These are phyloP conservation scores for Octomys mimax DNA, from an alignment of 2,797 vertebrate species.

Conservation along the genomic window DNA sequence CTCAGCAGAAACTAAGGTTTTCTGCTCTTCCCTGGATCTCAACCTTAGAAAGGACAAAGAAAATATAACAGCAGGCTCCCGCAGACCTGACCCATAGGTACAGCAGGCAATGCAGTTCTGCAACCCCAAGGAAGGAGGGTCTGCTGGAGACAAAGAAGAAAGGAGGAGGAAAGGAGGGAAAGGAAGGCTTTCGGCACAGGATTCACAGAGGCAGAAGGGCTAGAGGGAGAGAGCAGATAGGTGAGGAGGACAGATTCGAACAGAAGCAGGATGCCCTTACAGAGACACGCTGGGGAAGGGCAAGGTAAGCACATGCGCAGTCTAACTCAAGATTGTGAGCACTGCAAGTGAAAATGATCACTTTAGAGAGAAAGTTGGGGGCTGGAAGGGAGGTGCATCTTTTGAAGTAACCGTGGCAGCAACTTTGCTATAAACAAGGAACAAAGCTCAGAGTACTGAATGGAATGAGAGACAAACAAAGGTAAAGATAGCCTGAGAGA, in stretches of 20 bases:
- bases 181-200: not conserved
- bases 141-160: not conserved
- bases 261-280: not conserved
- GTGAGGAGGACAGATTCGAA: not conserved
- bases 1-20: not conserved
- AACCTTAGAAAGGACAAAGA: not conserved
- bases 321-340: not conserved
- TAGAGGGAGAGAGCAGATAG: not conserved
- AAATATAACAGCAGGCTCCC: not conserved
- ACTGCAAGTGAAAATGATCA: not conserved
- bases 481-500: not conserved
- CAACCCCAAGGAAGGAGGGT: not conserved
- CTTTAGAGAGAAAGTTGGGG: not conserved
- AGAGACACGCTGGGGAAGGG: not conserved
- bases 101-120: not conserved
- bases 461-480: not conserved
- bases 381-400: not conserved
- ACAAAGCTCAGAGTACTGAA: not conserved
- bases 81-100: not conserved
- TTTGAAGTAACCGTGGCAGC: not conserved
- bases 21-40: not conserved
- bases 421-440: not conserved
- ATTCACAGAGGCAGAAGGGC: not conserved
- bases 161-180: not conserved
- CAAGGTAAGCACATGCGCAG: rapidly evolving